phyloP scores from a whole-genome alignment of 2,113 vertebrate genomes.

The Egretta garzetta region DNA sequence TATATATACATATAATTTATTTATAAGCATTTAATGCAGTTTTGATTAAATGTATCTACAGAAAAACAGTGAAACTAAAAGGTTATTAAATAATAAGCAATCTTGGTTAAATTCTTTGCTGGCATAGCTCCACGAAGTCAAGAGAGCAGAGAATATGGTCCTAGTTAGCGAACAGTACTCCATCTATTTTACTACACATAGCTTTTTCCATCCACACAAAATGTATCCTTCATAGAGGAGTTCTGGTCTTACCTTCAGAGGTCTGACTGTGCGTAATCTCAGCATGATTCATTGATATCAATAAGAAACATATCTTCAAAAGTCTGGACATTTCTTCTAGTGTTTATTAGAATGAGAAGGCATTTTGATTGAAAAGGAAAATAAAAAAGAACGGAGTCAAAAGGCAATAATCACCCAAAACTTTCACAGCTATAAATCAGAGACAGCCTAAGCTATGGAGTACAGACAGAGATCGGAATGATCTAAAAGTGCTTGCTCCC shows the following conservation, averaged over 20 bases:
- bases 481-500: not conserved
- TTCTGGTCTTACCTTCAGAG: conserved; percentile 70
- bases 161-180: not conserved
- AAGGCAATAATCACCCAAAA: conserved; percentile 15
- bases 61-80: not conserved
- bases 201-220: not conserved
- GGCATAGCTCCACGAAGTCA: not conserved
- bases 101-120: not conserved
- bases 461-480: not conserved
- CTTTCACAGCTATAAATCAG: not conserved
- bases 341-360: conserved; percentile 9
- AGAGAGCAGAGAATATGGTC: not conserved
- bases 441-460: not conserved
- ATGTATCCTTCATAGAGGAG: not conserved
- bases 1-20: not conserved
- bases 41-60: not conserved
- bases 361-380: conserved; percentile 7
- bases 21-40: not conserved
- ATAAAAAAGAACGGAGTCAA: conserved; percentile 21
- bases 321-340: conserved; percentile 56
- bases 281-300: conserved; percentile 46
- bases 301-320: conserved; percentile 18
- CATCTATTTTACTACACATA: not conserved
- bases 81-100: not conserved
- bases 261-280: not conserved